Evolutionary conservation across 2,113 vertebrate genomes (phyloP).

Genomic region (Ceyx margarethae): DNA sequence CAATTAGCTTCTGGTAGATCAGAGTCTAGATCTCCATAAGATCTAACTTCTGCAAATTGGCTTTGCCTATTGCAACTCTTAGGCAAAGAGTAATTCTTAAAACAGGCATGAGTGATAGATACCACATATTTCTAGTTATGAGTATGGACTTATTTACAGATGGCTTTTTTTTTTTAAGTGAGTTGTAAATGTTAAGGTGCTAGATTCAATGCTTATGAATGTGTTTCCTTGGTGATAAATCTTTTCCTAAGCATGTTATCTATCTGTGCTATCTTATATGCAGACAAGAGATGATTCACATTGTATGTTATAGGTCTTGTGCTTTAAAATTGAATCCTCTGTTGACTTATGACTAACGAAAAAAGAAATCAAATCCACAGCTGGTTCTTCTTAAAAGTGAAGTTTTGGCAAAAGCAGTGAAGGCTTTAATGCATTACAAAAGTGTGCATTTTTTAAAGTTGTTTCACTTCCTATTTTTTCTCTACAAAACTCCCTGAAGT

Average conservation of each 20-base stretch:
- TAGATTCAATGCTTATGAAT: conserved; percentile 65
- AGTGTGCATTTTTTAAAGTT: conserved; percentile 43
- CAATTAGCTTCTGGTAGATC: conserved; percentile 54
- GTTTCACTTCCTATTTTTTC: conserved; percentile 44
- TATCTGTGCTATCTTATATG: conserved; percentile 48
- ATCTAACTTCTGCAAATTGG: conserved; percentile 40
- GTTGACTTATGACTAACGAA: conserved; percentile 6
- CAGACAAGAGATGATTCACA: conserved; percentile 28
- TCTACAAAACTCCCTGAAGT: conserved; percentile 13
- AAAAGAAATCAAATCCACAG: conserved; percentile 40
- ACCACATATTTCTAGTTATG: conserved; percentile 33
- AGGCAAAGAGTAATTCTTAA: conserved; percentile 13
- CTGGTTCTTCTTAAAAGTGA: conserved; percentile 52
- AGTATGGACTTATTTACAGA: conserved; percentile 63
- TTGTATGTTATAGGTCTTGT: background rate
- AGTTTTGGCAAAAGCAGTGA: conserved; percentile 29
- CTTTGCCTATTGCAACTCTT: background rate
- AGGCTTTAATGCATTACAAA: conserved; percentile 8
- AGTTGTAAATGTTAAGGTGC: conserved; percentile 52
- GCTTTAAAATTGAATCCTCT: conserved; percentile 32
- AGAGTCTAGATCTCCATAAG: background rate
- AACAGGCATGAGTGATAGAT: background rate
- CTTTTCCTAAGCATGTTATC: conserved; percentile 73
- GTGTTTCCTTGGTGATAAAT: conserved; percentile 79
- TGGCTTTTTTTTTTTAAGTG: conserved; percentile 46